phyloP scores from a whole-genome alignment of 2,888 invertebrate genomes.

The Ypsolopha sequella region DNA sequence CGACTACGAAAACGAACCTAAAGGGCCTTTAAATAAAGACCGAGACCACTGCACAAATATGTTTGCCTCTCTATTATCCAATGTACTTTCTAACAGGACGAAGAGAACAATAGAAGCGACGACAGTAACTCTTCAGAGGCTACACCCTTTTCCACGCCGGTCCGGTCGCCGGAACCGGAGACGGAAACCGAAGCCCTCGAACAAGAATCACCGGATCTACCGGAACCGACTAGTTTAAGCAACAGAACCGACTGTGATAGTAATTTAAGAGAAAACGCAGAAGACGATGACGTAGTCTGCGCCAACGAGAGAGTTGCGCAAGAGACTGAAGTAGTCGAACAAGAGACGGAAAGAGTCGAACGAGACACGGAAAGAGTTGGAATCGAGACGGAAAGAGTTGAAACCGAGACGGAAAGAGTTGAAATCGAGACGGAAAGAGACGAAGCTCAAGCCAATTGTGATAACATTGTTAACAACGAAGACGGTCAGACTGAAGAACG shows the following conservation, averaged over 20 bases:
- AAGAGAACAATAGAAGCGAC: constrained; percentile 52
- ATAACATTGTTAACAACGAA: too few relatives aligned
- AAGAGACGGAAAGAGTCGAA: constrained; percentile 10
- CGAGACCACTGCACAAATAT: constrained; percentile 25
- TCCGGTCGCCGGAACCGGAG: constrained; percentile 37
- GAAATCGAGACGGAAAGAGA: constrained; percentile 8
- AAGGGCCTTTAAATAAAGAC: not conserved
- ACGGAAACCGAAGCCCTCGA: constrained; percentile 5
- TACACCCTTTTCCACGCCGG: constrained; percentile 51
- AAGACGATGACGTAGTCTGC: constrained; percentile 64
- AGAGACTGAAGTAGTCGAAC: constrained; percentile 10
- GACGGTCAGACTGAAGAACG: too few relatives aligned
- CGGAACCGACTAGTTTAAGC: constrained; percentile 43
- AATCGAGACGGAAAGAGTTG: not conserved
- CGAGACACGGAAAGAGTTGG: not conserved
- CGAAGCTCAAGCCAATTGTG: constrained; percentile 5
- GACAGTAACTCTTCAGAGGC: constrained; percentile 45
- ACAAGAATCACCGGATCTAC: not conserved
- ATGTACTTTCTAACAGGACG: constrained; percentile 60
- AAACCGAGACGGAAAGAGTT: constrained; percentile 4
- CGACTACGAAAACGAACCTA: not conserved
- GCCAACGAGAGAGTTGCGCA: constrained; percentile 29
- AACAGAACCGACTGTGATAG: constrained; percentile 59
- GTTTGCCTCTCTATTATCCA: constrained; percentile 37
- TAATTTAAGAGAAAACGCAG: constrained; percentile 55